A percentile compares a stretch with the other conserved stretches of the same genome.
Evolutionary conservation across 2,888 invertebrate species (phyloP).

Genomic region (Isoperla grammatica): DNA sequence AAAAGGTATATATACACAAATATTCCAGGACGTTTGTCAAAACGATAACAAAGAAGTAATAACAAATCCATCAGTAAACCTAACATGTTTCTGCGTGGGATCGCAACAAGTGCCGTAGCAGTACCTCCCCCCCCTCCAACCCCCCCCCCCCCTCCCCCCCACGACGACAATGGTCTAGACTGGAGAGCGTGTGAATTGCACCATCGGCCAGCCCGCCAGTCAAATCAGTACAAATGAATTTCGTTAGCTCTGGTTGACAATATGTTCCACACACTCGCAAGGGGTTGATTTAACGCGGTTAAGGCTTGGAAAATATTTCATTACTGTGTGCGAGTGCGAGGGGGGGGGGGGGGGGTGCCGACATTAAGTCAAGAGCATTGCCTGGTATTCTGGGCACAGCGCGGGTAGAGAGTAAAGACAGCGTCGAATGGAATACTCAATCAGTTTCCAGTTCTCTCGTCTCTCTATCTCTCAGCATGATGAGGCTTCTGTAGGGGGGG

Average conservation of each 20-base stretch:
- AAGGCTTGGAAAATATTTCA: constrained; percentile 25
- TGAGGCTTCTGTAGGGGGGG: no score
- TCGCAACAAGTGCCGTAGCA: constrained; percentile 11
- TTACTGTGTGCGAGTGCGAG: constrained; percentile 15
- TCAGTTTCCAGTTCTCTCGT: constrained; percentile 1
- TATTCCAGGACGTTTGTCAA: no score
- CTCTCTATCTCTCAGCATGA: no score
- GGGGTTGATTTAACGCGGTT: constrained; percentile 22
- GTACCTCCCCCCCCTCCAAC: background rate
- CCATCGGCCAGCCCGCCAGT: background rate
- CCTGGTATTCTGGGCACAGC: constrained; percentile 8
- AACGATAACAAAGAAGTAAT: no score
- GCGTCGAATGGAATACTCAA: constrained; percentile 19
- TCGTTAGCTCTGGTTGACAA: constrained; percentile 20
- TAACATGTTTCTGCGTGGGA: constrained; percentile 7
- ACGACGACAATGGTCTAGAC: background rate
- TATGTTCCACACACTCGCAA: constrained; percentile 19
- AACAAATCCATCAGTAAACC: background rate
- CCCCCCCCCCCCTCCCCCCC: constrained; percentile 2
- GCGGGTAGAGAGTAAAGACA: constrained; percentile 8
- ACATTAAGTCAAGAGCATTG: constrained; percentile 12
- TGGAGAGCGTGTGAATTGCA: background rate
- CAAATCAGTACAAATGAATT: constrained; percentile 21
- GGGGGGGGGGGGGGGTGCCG: constrained; percentile 1
- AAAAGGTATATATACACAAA: no score